Evolutionary conservation across 2,113 vertebrate genomes (phyloP).

Genomic region (Crotalus tigris): DNA sequence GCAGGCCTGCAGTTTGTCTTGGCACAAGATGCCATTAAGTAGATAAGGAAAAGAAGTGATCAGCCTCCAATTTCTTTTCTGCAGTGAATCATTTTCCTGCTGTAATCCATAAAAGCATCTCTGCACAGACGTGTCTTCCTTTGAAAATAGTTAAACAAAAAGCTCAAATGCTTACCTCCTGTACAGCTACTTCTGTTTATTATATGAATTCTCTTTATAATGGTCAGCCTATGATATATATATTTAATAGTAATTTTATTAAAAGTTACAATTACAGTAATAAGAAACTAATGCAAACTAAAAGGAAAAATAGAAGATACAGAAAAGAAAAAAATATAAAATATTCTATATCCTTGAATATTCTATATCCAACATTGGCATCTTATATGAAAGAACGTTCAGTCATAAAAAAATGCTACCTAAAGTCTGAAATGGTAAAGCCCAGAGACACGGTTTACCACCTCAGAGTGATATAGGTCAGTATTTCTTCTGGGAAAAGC

Average conservation of each 20-base stretch:
- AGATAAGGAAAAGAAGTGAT: neutral
- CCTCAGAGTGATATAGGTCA: constrained; percentile 6
- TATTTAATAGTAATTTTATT: neutral
- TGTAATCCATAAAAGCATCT: neutral
- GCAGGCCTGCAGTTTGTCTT: neutral
- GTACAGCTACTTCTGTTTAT: neutral
- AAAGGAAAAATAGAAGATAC: neutral
- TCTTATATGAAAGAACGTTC: neutral
- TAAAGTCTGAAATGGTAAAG: neutral
- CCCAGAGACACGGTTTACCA: neutral
- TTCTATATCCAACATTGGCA: neutral
- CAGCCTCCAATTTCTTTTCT: too few relatives aligned
- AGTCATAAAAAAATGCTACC: neutral
- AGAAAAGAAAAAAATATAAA: neutral
- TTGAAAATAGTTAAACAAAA: neutral
- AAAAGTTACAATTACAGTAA: neutral
- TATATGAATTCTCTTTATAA: neutral
- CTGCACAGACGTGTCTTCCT: neutral
- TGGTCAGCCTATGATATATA: neutral
- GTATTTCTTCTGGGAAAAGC: constrained; percentile 55
- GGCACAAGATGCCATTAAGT: neutral
- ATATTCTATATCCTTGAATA: neutral
- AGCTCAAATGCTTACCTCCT: neutral
- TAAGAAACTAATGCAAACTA: neutral
- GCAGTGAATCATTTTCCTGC: neutral